phyloP scores from a whole-genome alignment of 2,113 vertebrate species.

The Chunga burmeisteri region DNA sequence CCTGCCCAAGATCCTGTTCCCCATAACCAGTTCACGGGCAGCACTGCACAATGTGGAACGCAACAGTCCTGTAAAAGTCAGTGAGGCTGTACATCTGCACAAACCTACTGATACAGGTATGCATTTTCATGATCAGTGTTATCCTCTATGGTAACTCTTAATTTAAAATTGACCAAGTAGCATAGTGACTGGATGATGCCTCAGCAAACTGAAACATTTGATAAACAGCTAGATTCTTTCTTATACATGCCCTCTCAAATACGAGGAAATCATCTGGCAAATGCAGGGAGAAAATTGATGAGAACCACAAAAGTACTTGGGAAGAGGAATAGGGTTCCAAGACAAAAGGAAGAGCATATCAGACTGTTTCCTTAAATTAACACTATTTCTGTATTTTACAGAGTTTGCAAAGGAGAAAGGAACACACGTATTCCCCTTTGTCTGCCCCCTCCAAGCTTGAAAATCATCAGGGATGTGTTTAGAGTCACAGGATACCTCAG shows the following conservation, averaged over 20 bases:
- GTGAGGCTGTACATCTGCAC: neutral
- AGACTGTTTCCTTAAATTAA: neutral
- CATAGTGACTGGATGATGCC: neutral
- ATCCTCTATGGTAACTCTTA: neutral
- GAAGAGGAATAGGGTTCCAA: neutral
- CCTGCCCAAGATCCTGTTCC: neutral
- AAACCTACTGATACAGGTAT: neutral
- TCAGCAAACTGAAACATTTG: neutral
- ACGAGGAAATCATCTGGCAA: neutral
- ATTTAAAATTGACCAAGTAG: neutral
- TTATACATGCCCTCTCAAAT: neutral
- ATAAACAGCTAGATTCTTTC: neutral
- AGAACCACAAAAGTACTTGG: neutral
- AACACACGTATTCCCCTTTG: neutral
- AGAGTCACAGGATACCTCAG: neutral
- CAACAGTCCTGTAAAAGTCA: neutral
- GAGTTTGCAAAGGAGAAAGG: neutral
- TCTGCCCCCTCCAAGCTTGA: neutral
- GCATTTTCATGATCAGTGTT: neutral
- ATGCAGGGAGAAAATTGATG: neutral
- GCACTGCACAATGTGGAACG: neutral
- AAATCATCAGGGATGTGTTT: neutral
- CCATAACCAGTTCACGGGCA: neutral
- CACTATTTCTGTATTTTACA: neutral
- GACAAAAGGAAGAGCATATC: neutral